A percentile compares a stretch with the other conserved stretches of the same genome.
phyloP scores from a whole-genome alignment of 2,113 vertebrate species.

The Vimba vimba region DNA sequence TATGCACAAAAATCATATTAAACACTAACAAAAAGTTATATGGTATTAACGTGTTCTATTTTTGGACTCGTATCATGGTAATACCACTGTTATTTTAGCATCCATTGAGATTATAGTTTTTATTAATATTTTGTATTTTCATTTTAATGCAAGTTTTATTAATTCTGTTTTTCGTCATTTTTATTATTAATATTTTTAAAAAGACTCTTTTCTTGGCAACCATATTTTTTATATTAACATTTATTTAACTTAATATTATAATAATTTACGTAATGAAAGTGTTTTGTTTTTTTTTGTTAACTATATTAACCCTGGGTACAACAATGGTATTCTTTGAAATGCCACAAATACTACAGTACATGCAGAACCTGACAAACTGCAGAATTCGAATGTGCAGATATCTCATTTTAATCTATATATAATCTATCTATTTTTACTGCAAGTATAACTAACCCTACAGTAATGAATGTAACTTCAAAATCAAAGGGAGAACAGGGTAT shows the following conservation, averaged over 20 bases:
- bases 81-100: neutral
- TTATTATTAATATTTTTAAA: too few species aligned
- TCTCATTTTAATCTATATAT: neutral
- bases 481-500: conserved; percentile 57
- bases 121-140: neutral
- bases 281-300: neutral
- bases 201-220: too few species aligned
- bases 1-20: neutral
- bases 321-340: neutral
- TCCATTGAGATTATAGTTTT: neutral
- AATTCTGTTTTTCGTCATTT: too few species aligned
- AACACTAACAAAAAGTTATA: neutral
- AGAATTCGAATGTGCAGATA: neutral
- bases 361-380: neutral
- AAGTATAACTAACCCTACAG: neutral
- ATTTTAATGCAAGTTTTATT: neutral
- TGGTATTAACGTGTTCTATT: neutral
- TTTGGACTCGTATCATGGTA: neutral
- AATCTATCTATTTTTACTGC: neutral
- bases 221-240: too few species aligned
- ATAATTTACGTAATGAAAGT: too few species aligned
- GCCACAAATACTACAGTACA: neutral
- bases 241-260: too few species aligned
- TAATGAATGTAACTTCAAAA: neutral
- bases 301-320: neutral